Percentiles rank a stretch among this genome's conserved stretches.
Evolutionary conservation across 1,140 invertebrate genomes (phyloP).

Genomic region (Muscidifurax raptorellus): DNA sequence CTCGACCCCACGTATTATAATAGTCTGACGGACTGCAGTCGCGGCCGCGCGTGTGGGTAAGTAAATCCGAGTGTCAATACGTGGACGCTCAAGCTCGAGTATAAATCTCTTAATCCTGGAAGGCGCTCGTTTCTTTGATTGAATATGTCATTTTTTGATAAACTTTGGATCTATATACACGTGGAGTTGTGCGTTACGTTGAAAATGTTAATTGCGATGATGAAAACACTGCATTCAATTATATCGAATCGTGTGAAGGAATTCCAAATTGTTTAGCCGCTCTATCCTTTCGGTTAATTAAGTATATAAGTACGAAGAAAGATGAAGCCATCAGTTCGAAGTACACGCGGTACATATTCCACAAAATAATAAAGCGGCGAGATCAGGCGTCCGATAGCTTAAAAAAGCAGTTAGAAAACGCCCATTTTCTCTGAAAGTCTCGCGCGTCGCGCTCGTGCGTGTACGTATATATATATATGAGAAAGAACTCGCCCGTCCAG

Average conservation of each 20-base stretch:
- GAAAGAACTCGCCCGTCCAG: neutral
- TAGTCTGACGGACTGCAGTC: neutral
- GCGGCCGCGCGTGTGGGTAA: neutral
- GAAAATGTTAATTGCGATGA: too few species aligned
- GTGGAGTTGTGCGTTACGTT: too few species aligned
- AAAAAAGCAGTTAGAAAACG: constrained; percentile 17
- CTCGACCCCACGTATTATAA: neutral
- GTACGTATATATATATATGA: neutral
- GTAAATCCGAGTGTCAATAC: neutral
- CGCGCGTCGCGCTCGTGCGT: neutral
- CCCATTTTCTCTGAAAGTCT: constrained; percentile 1
- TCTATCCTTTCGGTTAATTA: neutral
- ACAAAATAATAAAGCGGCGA: neutral
- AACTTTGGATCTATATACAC: too few species aligned
- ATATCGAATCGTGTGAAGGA: neutral
- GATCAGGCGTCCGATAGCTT: neutral
- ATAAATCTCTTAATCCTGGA: neutral
- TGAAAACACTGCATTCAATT: too few species aligned
- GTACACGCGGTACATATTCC: neutral
- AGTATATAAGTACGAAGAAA: neutral
- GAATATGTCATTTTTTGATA: too few species aligned
- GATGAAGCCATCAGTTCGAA: neutral
- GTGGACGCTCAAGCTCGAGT: neutral
- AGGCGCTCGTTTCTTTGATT: neutral
- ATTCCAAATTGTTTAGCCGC: neutral